phyloP scores from a whole-genome alignment of 1,140 invertebrate species.

The Nephila pilipes region DNA sequence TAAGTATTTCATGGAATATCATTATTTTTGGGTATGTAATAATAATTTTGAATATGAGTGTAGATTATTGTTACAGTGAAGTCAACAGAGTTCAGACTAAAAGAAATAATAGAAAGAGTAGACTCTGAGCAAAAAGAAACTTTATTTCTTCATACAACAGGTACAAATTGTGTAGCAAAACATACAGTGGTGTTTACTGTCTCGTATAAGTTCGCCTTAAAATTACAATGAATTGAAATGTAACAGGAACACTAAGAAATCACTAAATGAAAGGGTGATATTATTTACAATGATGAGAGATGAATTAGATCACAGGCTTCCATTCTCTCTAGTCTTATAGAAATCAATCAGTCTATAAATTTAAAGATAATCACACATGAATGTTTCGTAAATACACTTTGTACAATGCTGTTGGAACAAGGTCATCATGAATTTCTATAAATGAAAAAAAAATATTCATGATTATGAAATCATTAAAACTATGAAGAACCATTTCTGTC shows the following conservation, averaged over 20 bases:
- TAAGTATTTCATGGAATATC: too few species aligned
- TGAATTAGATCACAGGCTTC: constrained; percentile 5
- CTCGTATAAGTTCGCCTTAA: not conserved
- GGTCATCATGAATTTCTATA: not conserved
- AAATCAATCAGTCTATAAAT: not conserved
- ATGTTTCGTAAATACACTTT: constrained; percentile 3
- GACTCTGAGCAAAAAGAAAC: not conserved
- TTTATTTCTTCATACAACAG: constrained; percentile 34
- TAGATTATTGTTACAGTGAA: too few species aligned
- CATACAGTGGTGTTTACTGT: not conserved
- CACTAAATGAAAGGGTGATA: not conserved
- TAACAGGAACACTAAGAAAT: constrained; percentile 16
- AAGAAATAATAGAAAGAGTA: not conserved
- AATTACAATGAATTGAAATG: not conserved
- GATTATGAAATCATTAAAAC: not conserved
- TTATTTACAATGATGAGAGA: constrained; percentile 24
- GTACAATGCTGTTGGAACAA: not conserved
- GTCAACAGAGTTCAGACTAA: too few species aligned
- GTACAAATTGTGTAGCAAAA: constrained; percentile 37
- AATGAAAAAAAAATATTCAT: not conserved
- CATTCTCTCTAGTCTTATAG: not conserved
- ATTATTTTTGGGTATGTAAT: too few species aligned
- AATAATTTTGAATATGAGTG: too few species aligned
- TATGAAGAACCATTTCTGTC: not conserved
- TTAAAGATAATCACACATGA: not conserved